phyloP scores from a whole-genome alignment of 2,888 invertebrate species.

The Drosophila greeni region DNA sequence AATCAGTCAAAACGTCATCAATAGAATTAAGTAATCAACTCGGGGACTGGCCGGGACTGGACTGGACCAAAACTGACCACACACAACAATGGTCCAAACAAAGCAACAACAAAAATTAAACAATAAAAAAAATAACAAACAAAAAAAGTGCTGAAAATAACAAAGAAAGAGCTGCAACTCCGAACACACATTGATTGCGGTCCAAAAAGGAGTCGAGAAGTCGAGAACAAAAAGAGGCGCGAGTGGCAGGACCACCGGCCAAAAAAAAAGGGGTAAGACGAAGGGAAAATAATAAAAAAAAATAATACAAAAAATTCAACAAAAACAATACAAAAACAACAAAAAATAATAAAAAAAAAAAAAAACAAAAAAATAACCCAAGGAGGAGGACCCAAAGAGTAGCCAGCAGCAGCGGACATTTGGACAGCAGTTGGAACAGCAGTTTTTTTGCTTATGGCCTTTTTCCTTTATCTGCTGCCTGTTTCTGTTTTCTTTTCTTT shows the following conservation, averaged over 20 bases:
- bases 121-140: background rate
- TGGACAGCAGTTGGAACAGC: conserved; percentile 57
- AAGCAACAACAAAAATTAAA: background rate
- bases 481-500: conserved; percentile 4
- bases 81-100: conserved; percentile 51
- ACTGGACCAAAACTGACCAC: conserved; percentile 57
- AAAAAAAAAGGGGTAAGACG: conserved; percentile 36
- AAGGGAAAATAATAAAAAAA: conserved; percentile 1
- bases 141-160: conserved; percentile 10
- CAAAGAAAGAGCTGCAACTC: conserved; percentile 17
- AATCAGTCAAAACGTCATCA: conserved; percentile 75
- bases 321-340: background rate
- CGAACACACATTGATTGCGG: conserved; percentile 61
- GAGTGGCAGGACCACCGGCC: conserved; percentile 62
- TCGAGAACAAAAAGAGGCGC: conserved; percentile 52
- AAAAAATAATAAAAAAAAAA: too few relatives aligned
- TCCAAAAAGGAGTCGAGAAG: conserved; percentile 59
- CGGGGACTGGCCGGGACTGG: conserved; percentile 64
- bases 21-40: conserved; percentile 77
- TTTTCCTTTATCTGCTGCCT: conserved; percentile 26
- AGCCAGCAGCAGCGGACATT: conserved; percentile 20
- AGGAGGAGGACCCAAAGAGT: conserved; percentile 22
- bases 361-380: background rate
- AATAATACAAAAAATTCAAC: background rate
- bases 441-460: conserved; percentile 49